A percentile compares a stretch with the other conserved stretches of the same genome.
Evolutionary conservation across 2,113 vertebrate species (phyloP).

Genomic region (Psephotus haematonotus): DNA sequence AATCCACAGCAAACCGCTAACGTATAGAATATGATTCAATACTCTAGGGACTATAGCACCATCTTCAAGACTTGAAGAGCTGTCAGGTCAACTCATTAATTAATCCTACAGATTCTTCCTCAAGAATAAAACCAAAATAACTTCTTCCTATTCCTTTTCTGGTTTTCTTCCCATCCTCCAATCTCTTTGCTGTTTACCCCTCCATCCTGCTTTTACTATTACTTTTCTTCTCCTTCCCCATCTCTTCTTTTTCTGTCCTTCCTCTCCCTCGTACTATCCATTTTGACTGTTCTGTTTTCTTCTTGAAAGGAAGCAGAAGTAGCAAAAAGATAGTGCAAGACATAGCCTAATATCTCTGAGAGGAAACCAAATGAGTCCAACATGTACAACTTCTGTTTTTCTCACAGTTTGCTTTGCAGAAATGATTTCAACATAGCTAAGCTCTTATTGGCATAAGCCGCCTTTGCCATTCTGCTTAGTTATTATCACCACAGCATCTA

Average conservation of each 20-base stretch:
- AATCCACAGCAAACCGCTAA: neutral
- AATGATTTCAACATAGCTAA: neutral
- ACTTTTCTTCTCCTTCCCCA: neutral
- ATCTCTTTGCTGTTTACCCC: neutral
- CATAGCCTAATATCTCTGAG: neutral
- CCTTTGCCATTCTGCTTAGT: neutral
- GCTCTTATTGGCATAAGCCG: neutral
- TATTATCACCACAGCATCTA: neutral
- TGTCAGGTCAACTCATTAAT: neutral
- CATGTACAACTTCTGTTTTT: neutral
- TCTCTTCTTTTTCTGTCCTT: neutral
- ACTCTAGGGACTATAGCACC: neutral
- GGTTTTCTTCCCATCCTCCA: neutral
- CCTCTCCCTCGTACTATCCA: neutral
- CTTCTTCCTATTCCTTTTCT: neutral
- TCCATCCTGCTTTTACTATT: neutral
- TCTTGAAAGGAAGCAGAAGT: conserved; percentile 29
- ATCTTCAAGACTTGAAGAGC: neutral
- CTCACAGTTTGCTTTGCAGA: neutral
- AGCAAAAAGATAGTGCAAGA: neutral
- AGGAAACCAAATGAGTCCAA: neutral
- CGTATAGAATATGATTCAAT: neutral
- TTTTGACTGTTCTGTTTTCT: neutral
- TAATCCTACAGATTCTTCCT: neutral
- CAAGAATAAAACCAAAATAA: neutral